Evolutionary conservation across 2,797 vertebrate species (phyloP), one percentile per base, ranked within the genome.

Genomic region (Oreonectes daqikongensis): DNA sequence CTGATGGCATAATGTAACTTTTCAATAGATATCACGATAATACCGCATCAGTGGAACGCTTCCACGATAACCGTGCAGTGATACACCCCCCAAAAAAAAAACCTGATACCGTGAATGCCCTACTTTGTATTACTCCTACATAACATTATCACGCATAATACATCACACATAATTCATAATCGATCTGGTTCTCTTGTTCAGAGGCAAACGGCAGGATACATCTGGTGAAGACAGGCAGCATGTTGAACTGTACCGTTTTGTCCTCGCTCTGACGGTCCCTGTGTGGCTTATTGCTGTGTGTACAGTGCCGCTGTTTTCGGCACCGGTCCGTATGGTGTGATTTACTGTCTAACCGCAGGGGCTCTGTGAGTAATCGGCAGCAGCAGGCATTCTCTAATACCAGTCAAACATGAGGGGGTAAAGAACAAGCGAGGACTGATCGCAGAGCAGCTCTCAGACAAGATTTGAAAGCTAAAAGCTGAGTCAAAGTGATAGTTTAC

Each of bases 321-420:
- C 60, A 44, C 46, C 50, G 57, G 48, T 69, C 65, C 75, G 26
- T 53, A 77, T 74, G 50, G 57, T 14, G 10, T 46, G 77, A 75
- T 82, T 78, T 79, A 79, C 61, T 70, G 48, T 32, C 70, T 84
- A 72, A 75, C 73, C 52, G 35, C 79, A 79, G 52, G 59, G 70
- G 71, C 60, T 80, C 74, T 77, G 50, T 69, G 73, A 82, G 40
- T 83, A 83, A 83, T 74, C 57, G 59, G 46, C 50, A 72, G 59
- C 78, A 82, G 57, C 66, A 78, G 70, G 63, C 69, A 78, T 78
- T 78, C 78, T 83, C 64, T 75, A 52, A 70, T 76, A 78, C 46
- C 65, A 75, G 61, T 76, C 72, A 80, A 76, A 78, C 20, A 77
- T 2, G 22, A 32, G 57, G 70, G 71, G 22, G 28, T 78, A 30